Evolutionary conservation across 2,888 invertebrate species (phyloP).

Genomic region (Hyalella azteca): DNA sequence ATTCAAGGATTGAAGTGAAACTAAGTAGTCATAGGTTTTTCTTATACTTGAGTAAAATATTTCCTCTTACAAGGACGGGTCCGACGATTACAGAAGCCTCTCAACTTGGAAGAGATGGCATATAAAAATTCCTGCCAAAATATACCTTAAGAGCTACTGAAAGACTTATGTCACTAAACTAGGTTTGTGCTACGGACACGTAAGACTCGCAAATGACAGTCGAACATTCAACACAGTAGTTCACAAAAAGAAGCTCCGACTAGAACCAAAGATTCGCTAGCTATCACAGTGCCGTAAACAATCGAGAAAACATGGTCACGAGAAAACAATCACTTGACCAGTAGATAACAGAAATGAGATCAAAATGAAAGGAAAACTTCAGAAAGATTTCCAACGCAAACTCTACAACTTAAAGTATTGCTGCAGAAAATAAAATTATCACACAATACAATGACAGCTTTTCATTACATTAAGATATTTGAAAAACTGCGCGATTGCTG

Average conservation of each 20-base stretch:
- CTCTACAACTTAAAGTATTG: not conserved
- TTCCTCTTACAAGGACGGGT: conserved; percentile 23
- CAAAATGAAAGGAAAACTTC: conserved; percentile 14
- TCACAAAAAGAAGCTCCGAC: conserved; percentile 19
- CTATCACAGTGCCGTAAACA: conserved; percentile 17
- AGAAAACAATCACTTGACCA: not conserved
- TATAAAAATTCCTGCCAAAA: conserved; percentile 20
- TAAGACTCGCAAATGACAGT: not conserved
- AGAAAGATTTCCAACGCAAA: not conserved
- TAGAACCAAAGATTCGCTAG: conserved; percentile 34
- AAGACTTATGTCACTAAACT: conserved; percentile 30
- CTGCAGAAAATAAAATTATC: not conserved
- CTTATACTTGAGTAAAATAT: conserved; percentile 23
- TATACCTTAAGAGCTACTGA: conserved; percentile 30
- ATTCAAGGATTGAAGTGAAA: no score
- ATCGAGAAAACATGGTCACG: conserved; percentile 3
- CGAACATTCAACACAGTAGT: conserved; percentile 3
- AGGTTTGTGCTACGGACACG: conserved; percentile 29
- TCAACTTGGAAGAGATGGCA: not conserved
- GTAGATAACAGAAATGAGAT: conserved; percentile 26
- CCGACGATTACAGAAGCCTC: not conserved
- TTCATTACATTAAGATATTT: not conserved
- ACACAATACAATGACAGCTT: not conserved
- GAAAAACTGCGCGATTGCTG: not conserved
- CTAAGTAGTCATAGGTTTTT: no score